Base-by-base conservation (phyloP, 2,797 vertebrate species). In the Crenichthys baileyi region DNA sequence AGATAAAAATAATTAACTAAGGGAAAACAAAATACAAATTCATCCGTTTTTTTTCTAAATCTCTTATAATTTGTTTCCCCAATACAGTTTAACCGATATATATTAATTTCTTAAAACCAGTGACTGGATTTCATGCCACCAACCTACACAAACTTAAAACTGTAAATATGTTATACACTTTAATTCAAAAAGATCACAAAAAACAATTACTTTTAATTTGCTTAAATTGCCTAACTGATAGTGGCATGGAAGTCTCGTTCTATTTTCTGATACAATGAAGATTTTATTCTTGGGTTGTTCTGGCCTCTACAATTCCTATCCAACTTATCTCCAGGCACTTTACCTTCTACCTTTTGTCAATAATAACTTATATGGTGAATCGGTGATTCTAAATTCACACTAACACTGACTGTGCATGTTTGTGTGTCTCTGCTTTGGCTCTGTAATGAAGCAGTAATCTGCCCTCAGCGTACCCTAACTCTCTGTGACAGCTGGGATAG, bases 11-110 rank as follows among this genome's bases (percentile, higher is more conserved):
- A 75, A 75, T 81, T 87, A 86, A 89, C 90, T 74, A 56, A 82
- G 77, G n/a, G 75, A 79, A 88, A 90, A 91, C 79, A 87, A 86
- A 88, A 91, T 88, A 86, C 87, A 85, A 79, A 29, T 31, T 16
- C 29, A 31, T 29, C 58, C 15, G 58, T 61, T 61, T 61, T 16
- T 31, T 29, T 61, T 26, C 58, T 61, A 31, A 36, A 63, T 63
- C 29, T 63, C 13, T 0, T 31, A 20, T 63, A 31, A 18, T 89
- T 87, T 84, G 73, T 85, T 77, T 73, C 76, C 80, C 93, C 91
- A 94, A 94, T 93, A 88, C 74, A 84, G 91, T 92, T 87, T 58
- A 50, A 70, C 78, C 76, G 65, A 73, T 67, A 48, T 84, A 78
- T 73, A 83, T 88, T 78, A 31, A 2, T 31, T 31, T 31, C 31